Conservation (phyloP, 2,113 vertebrate species). For the Dicentrarchus labrax region DNA sequence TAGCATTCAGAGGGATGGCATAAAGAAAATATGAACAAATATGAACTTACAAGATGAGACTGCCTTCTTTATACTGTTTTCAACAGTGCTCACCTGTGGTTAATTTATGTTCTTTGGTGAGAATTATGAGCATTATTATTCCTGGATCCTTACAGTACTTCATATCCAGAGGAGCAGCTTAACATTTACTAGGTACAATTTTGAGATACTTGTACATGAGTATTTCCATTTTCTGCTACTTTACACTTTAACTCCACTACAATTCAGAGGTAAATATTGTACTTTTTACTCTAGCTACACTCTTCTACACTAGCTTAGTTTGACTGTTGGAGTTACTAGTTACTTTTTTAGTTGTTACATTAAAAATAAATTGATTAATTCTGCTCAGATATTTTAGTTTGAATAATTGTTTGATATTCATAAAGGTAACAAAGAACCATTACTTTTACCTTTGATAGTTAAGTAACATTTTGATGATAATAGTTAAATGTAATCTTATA, state of each 20-base stretch:
- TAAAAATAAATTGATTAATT: too few species aligned
- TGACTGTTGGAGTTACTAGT: neutral
- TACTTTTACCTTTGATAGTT: neutral
- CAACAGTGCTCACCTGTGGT: neutral
- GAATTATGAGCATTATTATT: neutral
- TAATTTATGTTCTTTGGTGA: too few species aligned
- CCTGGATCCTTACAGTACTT: neutral
- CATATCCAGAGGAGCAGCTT: neutral
- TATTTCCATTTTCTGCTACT: neutral
- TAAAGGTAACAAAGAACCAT: neutral
- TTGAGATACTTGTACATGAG: neutral
- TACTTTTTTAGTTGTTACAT: too few species aligned
- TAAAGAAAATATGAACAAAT: neutral
- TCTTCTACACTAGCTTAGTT: neutral
- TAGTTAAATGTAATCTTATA: too few species aligned
- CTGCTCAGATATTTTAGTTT: too few species aligned
- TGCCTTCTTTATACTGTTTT: neutral
- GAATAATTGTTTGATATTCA: too few species aligned
- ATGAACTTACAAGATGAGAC: neutral
- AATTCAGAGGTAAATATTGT: neutral
- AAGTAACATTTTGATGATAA: too few species aligned
- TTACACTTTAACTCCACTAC: too few species aligned
- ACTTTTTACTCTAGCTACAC: neutral
- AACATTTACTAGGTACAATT: neutral
- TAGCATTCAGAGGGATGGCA: constrained; percentile 20